Evolutionary conservation across 1,140 invertebrate genomes (phyloP), one percentile per base, ranked within the genome.

Genomic region (Drosophila repletoides): DNA sequence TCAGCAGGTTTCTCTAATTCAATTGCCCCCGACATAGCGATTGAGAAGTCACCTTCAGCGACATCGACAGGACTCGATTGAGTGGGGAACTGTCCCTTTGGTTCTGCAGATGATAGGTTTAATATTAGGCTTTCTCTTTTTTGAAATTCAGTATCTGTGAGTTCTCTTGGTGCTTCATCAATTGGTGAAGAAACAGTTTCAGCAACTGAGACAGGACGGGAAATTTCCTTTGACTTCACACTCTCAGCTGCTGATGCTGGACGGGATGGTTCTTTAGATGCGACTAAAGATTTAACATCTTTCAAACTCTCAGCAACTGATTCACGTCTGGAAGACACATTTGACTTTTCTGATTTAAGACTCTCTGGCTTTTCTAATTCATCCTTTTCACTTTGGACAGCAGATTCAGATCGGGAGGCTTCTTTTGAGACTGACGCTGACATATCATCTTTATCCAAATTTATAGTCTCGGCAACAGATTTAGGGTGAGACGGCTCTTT

Each of bases 41-140:
- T 24, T 1, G 53, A 34, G 19, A 88, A 89, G 10, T 88, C 68
- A 7, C 88, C 88, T 9, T 87, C 76, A 1, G 84, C 88, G 10
- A 89, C 80, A 31, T 89, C 88, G 1, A 89, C 72, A 2, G 88
- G 88, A 38, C 80, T 89, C 3, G 88, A 89, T 0, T 72, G 45
- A 1, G 88, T 89, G 2, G 72, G 83, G 0, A 88, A 69, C 12
- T 53, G 49, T 15, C 64, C 75, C 9, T 48, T 71, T 0, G 24
- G 1, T 33, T 77, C 59, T 1, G 49, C 1, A 15, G 46, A 36
- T 17, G 64, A 26, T 12, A 73, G 17, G 9, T 19, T 52, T 4
- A 76, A 46, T 5, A 34, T 4, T 2, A 69, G 28, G 2, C 7
- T 2, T 14, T 36, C 41, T n/a, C 24, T 36, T 12, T 34, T 7